phyloP scores from a whole-genome alignment of 2,113 vertebrate species.

The Peromyscus maniculatus region DNA sequence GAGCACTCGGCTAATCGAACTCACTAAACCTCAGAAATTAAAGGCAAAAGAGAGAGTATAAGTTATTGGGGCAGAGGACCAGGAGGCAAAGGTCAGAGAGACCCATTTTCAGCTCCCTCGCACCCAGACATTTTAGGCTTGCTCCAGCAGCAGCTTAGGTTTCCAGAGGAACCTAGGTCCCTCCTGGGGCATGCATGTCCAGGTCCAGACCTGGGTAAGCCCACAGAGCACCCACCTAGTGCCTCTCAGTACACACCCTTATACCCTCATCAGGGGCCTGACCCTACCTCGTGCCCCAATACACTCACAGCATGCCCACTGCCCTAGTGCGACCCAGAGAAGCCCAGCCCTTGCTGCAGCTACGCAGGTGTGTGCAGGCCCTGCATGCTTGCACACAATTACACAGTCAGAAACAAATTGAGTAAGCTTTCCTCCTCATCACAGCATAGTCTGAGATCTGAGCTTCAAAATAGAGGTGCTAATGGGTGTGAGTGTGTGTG shows the following conservation, averaged over 20 bases:
- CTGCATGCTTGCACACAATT: background rate
- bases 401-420: background rate
- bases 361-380: background rate
- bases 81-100: rapidly evolving
- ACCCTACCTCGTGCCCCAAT: background rate
- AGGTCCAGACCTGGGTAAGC: background rate
- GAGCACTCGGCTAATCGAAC: conserved; percentile 99
- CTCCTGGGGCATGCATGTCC: background rate
- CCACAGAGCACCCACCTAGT: background rate
- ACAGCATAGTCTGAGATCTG: background rate
- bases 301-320: background rate
- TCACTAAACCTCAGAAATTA: conserved; percentile 96
- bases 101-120: background rate
- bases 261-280: background rate
- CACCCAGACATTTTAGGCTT: background rate
- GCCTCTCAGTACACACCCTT: background rate
- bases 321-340: background rate
- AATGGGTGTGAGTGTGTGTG: background rate
- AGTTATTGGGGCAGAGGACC: conserved; percentile 78
- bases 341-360: no score
- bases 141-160: no score
- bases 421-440: background rate
- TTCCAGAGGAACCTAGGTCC: no score
- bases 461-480: background rate
- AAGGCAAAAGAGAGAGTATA: conserved; percentile 89